phyloP scores from a whole-genome alignment of 1,140 invertebrate genomes.

The Penaeus indicus region DNA sequence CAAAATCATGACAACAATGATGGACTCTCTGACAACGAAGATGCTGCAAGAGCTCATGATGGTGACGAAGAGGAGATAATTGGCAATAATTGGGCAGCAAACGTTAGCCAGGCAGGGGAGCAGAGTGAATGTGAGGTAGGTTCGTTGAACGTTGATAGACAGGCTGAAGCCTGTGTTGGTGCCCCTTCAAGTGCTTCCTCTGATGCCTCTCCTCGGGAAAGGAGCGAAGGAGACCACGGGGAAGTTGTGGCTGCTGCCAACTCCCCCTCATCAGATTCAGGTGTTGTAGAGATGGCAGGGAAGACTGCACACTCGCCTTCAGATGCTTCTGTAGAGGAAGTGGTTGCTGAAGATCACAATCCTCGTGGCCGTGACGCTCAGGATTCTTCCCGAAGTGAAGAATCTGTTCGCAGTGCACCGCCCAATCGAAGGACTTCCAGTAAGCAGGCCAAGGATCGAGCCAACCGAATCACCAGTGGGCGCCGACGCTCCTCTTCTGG shows the following conservation, averaged over 20 bases:
- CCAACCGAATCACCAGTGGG: conserved; percentile 33
- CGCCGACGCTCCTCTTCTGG: background rate
- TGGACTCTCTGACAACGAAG: no score
- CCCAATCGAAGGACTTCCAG: background rate
- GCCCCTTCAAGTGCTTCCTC: conserved; percentile 25
- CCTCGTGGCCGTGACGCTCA: background rate
- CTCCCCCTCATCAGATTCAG: conserved; percentile 50
- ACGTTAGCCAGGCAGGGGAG: no score
- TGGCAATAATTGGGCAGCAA: no score
- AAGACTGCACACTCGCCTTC: conserved; percentile 39
- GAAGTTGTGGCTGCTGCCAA: conserved; percentile 16
- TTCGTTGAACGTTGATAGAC: background rate
- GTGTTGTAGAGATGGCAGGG: conserved; percentile 55
- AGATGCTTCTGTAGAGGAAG: conserved; percentile 44
- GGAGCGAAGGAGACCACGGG: background rate
- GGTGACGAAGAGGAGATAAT: no score
- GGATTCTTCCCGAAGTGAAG: background rate
- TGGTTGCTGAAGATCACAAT: background rate
- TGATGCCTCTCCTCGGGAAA: conserved; percentile 26
- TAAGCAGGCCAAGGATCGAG: conserved; percentile 42
- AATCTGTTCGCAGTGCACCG: background rate
- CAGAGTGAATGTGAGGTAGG: no score
- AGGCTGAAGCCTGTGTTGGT: background rate
- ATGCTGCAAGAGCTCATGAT: no score
- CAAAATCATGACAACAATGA: no score